A percentile compares a stretch with the other conserved stretches of the same genome.
Evolutionary conservation across 2,888 invertebrate species (phyloP).

Genomic region (Cancer borealis): DNA sequence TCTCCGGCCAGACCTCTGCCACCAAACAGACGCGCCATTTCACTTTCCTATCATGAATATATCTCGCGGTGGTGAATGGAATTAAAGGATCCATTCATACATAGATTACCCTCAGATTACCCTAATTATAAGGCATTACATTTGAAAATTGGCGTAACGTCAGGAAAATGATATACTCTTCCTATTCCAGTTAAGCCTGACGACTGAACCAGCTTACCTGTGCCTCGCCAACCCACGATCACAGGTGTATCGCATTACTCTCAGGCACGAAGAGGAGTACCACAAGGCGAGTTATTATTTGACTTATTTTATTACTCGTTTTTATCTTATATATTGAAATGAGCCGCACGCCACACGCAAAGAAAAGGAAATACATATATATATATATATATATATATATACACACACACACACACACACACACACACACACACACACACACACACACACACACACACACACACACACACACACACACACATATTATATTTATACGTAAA

Average conservation of each 20-base stretch:
- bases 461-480: background rate
- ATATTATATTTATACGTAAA: too few species aligned
- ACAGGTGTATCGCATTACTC: background rate
- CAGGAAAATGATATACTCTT: background rate
- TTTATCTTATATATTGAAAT: background rate
- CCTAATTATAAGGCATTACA: constrained; percentile 1
- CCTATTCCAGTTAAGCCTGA: background rate
- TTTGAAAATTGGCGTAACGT: background rate
- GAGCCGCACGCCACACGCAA: background rate
- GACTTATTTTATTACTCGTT: background rate
- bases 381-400: too few species aligned
- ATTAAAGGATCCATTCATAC: background rate
- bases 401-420: too few species aligned
- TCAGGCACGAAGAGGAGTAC: too few species aligned
- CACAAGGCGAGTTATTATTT: too few species aligned
- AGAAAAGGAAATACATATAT: too few species aligned
- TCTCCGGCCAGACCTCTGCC: background rate
- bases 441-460: too few species aligned
- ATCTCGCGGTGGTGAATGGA: background rate
- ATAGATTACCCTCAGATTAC: background rate
- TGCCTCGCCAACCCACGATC: background rate
- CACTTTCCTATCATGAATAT: background rate
- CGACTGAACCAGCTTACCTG: background rate
- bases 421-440: too few species aligned
- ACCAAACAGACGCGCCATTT: constrained; percentile 25